Base-by-base conservation (phyloP, 2,113 vertebrate genomes). In the Pristiophorus japonicus region DNA sequence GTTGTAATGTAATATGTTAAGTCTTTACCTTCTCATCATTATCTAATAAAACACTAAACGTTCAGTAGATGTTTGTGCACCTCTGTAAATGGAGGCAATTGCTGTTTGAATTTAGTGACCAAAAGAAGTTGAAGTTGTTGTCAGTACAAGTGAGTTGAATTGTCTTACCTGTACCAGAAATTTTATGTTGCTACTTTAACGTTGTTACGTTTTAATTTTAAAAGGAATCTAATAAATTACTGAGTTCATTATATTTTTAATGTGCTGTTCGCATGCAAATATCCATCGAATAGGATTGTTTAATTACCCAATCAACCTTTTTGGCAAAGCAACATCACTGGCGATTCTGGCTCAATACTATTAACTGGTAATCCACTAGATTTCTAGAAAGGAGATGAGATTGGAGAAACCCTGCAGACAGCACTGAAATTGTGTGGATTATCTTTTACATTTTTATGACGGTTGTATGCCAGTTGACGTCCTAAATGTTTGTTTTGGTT, bases 1-100 rank as follows among this genome's bases (percentile, higher is more conserved):
- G 93, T 94, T 94, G 93, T 94, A 94, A 94, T 94, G 93, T 94
- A 73, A 45, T 70, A 94, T 70, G 93, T 94, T 94, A 94, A 94
- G 93, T 70, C 65, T 94, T 94, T 94, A 67, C 22, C 92, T 47
- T 70, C 65, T 94, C 27, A 94, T 67, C 93, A 94, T 70, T 70
- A 70, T 47, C 92, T 67, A 94, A 59, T 59, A 94, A 67, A 67
- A 94, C 63, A 47, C 38, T 94, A 47, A 94, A 66, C 42, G 65
- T 67, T 94, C 10, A 70, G 24, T 94, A 94, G 66, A 94, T 94
- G 42, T 94, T 70, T 94, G 93, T 94, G 93, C 45, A 67, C 66
- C 93, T 94, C 63, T 51, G 30, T 94, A 70, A 73, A 94, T 47
- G 45, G 66, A 94, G 93, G 93, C 66, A 30, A 94, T 70, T 70